A percentile compares a stretch with the other conserved stretches of the same genome.
phyloP scores from a whole-genome alignment of 2,113 vertebrate genomes.

The Nothoprocta perdicaria region DNA sequence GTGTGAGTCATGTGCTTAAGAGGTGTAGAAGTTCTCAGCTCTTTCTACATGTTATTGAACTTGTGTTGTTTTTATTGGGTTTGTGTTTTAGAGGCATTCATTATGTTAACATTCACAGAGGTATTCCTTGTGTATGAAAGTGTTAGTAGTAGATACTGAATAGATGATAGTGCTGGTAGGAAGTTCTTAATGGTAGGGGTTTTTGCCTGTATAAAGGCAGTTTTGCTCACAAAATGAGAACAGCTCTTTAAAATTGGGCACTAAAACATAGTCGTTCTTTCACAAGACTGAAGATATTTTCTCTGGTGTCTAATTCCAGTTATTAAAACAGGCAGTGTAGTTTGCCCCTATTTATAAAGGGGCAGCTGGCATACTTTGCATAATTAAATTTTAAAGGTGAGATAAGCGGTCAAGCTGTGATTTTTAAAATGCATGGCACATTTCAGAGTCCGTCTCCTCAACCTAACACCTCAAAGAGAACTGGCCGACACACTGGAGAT shows the following conservation, averaged over 20 bases:
- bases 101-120: neutral
- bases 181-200: neutral
- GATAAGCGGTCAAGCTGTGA: neutral
- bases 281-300: neutral
- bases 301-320: neutral
- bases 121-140: neutral
- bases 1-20: no score
- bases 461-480: accelerated
- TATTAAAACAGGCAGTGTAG: neutral
- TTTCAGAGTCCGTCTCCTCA: neutral
- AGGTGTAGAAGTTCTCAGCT: neutral
- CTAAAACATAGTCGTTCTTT: neutral
- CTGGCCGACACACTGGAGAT: accelerated
- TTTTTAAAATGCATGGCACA: neutral
- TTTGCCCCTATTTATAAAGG: neutral
- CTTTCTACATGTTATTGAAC: neutral
- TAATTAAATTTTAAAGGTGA: neutral
- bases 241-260: neutral
- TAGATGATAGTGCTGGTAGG: neutral
- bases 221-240: neutral
- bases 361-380: neutral
- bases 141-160: neutral
- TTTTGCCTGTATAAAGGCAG: neutral
- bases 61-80: neutral
- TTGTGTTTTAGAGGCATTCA: neutral